Base-by-base conservation (phyloP, 1,140 invertebrate species). In the Plectus sambesii region DNA sequence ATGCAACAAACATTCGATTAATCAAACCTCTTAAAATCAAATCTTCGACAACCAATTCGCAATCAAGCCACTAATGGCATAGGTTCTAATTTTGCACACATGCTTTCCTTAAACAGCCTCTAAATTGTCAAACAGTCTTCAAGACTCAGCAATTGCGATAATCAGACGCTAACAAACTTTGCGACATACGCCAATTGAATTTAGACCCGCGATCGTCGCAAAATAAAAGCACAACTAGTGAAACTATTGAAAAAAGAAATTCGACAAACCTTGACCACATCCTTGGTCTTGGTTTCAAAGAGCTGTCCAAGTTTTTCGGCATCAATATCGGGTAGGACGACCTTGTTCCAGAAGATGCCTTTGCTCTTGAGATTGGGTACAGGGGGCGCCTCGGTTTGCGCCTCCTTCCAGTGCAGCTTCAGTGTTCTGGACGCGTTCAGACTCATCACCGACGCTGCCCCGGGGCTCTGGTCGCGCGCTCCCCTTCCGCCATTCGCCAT, bases 361-460 rank as follows among this genome's bases (percentile, higher is more conserved):
- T 74, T 76, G 51, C 79, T 67, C 51, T 79, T 78, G 51, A 76
- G 69, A 1, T 64, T 66, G 3, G 81, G 77, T 29, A 81, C 72
- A 9, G 83, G 80, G 15, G 82, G 77, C 68, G 87, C 85, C 53
- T 90, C 85, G 52, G 84, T 77, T 81, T 73, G 69, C 2, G 78
- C 72, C 73, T 96, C 87, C 68, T 85, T 85, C 93, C 93, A 99
- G 70, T 98, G 97, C n/a, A 99, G 74, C 74, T 94, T 94, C 3
- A 97, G 82, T n/a, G 92, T 96, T 93, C 64, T 82, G 58, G 55
- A 5, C n/a, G n/a, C n/a, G n/a, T n/a, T n/a, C 23, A 38, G 43
- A 5, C 20, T 9, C 5, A 35, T 2, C 22, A n/a, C 5, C 17
- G 24, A n/a, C n/a, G n/a, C n/a, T n/a, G n/a, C 69, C 63, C 3